These are phyloP conservation scores for Loxodonta africana DNA, from an alignment of 2,113 vertebrate species.

Conservation along the genomic window DNA sequence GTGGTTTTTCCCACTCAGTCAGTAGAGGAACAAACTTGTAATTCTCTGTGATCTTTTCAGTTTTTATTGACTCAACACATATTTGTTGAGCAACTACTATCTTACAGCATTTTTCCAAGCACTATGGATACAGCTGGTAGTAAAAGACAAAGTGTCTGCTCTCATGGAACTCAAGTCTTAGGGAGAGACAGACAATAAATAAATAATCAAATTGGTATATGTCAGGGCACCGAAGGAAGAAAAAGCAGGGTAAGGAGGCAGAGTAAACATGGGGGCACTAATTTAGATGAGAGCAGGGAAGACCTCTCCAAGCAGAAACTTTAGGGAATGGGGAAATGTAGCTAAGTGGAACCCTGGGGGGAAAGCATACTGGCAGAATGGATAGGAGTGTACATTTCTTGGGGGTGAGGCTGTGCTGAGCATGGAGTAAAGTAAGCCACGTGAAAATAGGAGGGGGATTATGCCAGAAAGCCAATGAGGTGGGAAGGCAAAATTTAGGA, in stretches of 20 bases:
- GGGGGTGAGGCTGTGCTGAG: background rate
- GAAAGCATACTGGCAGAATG: background rate
- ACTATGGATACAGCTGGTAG: background rate
- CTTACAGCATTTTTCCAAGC: background rate
- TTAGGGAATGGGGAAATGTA: background rate
- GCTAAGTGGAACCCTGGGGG: background rate
- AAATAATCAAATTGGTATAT: background rate
- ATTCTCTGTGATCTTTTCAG: background rate
- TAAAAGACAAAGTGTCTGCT: background rate
- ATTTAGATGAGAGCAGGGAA: background rate
- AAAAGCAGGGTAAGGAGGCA: background rate
- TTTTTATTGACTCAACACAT: background rate
- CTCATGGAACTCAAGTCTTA: background rate
- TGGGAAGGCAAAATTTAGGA: background rate
- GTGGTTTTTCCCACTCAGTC: background rate
- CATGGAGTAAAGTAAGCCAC: background rate
- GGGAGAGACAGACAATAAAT: background rate
- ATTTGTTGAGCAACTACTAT: background rate
- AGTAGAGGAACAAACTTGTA: background rate
- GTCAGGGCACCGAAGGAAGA: background rate
- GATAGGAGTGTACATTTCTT: rapidly evolving
- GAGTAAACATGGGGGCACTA: background rate
- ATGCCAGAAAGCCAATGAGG: background rate
- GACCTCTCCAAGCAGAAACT: background rate
- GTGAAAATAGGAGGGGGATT: background rate